Percentiles rank a stretch among this genome's conserved stretches.
Evolutionary conservation across 2,888 invertebrate genomes (phyloP).

Genomic region (Spodoptera picta): DNA sequence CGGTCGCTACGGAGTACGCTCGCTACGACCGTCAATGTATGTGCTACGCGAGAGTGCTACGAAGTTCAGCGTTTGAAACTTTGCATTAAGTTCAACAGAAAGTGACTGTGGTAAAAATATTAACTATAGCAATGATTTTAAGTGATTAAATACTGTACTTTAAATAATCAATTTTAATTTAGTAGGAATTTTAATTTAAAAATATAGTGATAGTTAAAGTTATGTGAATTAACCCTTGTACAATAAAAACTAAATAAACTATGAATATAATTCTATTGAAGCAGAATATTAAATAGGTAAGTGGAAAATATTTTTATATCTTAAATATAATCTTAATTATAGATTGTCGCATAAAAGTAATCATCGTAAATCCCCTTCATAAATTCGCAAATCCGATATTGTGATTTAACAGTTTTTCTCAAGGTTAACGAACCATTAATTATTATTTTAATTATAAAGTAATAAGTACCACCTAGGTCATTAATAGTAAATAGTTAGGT

Average conservation of each 20-base stretch:
- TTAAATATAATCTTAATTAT: too few species aligned
- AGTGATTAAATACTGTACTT: slow-evolving; percentile 24
- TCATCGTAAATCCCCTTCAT: too few species aligned
- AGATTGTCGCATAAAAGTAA: too few species aligned
- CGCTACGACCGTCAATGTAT: slow-evolving; percentile 65
- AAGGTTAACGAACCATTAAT: too few species aligned
- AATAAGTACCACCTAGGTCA: slow-evolving; percentile 37
- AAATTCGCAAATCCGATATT: too few species aligned
- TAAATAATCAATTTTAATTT: slow-evolving; percentile 7
- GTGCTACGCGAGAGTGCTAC: slow-evolving; percentile 61
- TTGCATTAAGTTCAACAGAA: slow-evolving; percentile 37
- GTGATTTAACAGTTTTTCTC: too few species aligned
- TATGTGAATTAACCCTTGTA: slow-evolving; percentile 16
- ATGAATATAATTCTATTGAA: slow-evolving; percentile 30
- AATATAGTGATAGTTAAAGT: slow-evolving; percentile 22
- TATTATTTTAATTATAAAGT: too few species aligned
- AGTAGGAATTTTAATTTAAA: slow-evolving; percentile 9
- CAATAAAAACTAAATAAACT: slow-evolving; percentile 4
- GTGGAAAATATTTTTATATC: slow-evolving; percentile 9
- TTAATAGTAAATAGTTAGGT: slow-evolving; percentile 3
- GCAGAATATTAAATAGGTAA: slow-evolving; percentile 47
- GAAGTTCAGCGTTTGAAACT: slow-evolving; percentile 48
- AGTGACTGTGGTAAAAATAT: slow-evolving; percentile 44
- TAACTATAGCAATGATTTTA: slow-evolving; percentile 17
- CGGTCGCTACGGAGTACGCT: slow-evolving; percentile 70